Percentiles rank a stretch among this genome's conserved stretches.
Evolutionary conservation across 2,113 vertebrate genomes (phyloP).

Genomic region (Hepsetus odoe): DNA sequence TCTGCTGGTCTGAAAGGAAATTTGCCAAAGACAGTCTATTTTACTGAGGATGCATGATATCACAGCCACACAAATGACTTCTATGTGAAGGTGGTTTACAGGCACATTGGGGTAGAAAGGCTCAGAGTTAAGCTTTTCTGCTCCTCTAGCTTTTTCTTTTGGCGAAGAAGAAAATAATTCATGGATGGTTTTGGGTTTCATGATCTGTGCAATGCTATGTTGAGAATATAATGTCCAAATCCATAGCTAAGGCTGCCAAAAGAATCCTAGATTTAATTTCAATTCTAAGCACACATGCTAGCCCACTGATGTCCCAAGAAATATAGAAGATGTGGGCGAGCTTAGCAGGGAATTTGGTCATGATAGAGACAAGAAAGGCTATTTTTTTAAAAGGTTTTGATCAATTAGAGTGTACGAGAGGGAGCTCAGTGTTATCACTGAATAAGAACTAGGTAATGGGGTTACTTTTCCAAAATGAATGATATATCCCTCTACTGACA

Average conservation of each 20-base stretch:
- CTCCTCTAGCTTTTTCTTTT: background rate
- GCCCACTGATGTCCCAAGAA: background rate
- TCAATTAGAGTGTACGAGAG: background rate
- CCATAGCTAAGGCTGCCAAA: background rate
- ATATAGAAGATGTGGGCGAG: background rate
- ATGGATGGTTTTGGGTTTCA: background rate
- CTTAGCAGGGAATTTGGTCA: background rate
- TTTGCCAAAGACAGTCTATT: constrained; percentile 40
- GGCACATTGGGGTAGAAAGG: background rate
- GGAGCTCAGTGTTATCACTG: background rate
- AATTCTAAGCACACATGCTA: background rate
- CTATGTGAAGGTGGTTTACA: background rate
- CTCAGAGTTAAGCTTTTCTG: background rate
- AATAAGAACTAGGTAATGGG: background rate
- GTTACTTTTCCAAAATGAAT: background rate
- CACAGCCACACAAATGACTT: constrained; percentile 12
- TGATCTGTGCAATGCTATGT: background rate
- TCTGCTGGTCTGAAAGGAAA: constrained; percentile 37
- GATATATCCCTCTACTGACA: too few species aligned
- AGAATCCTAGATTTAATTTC: background rate
- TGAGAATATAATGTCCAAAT: background rate
- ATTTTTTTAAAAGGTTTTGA: too few species aligned
- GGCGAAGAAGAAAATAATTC: background rate
- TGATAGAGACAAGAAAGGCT: background rate
- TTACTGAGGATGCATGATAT: constrained; percentile 24